phyloP scores from a whole-genome alignment of 2,888 invertebrate species.

The Elmis aenea region DNA sequence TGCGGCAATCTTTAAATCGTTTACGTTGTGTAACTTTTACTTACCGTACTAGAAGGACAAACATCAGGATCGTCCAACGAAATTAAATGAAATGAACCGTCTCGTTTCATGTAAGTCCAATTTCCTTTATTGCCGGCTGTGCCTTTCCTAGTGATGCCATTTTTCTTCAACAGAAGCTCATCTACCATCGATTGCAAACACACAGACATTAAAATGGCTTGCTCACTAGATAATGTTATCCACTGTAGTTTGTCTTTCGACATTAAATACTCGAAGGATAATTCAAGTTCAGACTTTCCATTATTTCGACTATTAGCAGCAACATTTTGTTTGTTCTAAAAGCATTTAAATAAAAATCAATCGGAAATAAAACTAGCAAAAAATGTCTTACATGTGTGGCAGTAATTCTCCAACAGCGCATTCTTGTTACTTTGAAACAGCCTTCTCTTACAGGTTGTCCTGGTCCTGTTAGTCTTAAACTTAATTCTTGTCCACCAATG shows the following conservation, averaged over 20 bases:
- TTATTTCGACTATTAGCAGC: constrained; percentile 32
- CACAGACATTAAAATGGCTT: constrained; percentile 93
- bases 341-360: constrained; percentile 3
- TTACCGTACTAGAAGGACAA: constrained; percentile 20
- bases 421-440: constrained; percentile 88
- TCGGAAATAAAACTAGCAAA: background rate
- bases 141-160: constrained; percentile 50
- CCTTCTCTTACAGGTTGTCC: constrained; percentile 70
- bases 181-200: constrained; percentile 95
- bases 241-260: constrained; percentile 88
- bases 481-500: constrained; percentile 82
- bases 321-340: constrained; percentile 32
- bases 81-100: constrained; percentile 65
- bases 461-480: constrained; percentile 58
- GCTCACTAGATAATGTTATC: constrained; percentile 87
- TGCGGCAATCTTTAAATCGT: no score
- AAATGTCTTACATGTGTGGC: constrained; percentile 64
- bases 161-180: constrained; percentile 76
- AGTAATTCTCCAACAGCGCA: constrained; percentile 96
- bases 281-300: constrained; percentile 60
- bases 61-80: constrained; percentile 44
- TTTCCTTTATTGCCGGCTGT: constrained; percentile 45
- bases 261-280: constrained; percentile 93
- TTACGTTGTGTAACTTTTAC: constrained; percentile 1
- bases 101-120: constrained; percentile 68